These are phyloP conservation scores for Bujurquina vittata DNA, from an alignment of 2,113 vertebrate genomes.

Conservation along the genomic window DNA sequence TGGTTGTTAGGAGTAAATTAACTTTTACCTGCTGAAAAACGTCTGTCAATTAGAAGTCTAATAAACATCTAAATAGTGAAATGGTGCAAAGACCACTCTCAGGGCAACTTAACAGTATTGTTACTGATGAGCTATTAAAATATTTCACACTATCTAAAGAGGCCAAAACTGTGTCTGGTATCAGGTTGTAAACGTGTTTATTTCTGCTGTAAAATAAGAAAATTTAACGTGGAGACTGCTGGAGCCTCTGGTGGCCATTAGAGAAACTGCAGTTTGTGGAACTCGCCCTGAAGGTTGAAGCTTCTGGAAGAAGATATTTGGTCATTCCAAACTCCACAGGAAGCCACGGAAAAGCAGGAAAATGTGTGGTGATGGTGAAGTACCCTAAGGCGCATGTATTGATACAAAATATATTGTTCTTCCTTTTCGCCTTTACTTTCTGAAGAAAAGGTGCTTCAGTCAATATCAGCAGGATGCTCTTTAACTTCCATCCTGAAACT, in stretches of 20 bases:
- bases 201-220: fast-evolving
- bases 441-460: background rate
- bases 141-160: background rate
- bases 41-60: background rate
- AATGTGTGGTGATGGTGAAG: background rate
- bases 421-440: background rate
- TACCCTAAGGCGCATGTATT: too few species aligned
- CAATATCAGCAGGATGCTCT: background rate
- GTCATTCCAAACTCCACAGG: background rate
- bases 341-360: background rate
- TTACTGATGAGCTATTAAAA: background rate
- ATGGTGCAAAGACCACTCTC: fast-evolving
- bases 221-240: background rate
- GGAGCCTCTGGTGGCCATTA: background rate
- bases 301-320: background rate
- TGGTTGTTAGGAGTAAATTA: background rate
- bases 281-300: background rate
- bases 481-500: background rate
- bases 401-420: background rate
- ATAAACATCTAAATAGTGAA: background rate
- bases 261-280: background rate
- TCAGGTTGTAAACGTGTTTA: background rate
- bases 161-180: background rate
- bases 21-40: background rate
- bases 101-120: background rate